Base-by-base conservation (phyloP, 2,113 vertebrate species). In the Dendropsophus ebraccatus region DNA sequence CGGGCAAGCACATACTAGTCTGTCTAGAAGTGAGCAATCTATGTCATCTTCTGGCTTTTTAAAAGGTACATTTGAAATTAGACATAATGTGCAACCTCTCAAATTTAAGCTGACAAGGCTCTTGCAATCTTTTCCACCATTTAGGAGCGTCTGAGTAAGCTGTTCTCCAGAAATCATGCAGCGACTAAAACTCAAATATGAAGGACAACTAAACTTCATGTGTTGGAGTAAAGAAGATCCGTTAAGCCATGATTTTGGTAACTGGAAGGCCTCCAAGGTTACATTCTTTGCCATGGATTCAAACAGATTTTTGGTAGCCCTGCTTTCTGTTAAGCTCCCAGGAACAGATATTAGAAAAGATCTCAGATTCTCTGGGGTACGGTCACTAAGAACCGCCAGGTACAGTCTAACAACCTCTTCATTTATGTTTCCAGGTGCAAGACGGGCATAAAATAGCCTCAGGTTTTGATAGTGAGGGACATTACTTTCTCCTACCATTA, bases 401-500 rank as follows among this genome's bases (percentile, higher is more conserved):
- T 99, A 99, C 10, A 99, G 95, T 37, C 97, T 95, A 81, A 99
- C 95, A 89, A 99, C 93, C 52, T 97, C 97, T 92, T 99, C 97
- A 88, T 99, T 99, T 76, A 98, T 96, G 0, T 97, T 96, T 89
- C 97, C 98, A 0, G 98, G 98, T 0, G 97, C 98, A 90, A 99
- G 91, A 88, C 96, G 93, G 11, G 97, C 98, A 0, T 96, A 97
- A 92, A 99, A 99, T 89, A 98, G 92, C 0, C 95, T 95, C 81
- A 99, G 95, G 90, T 96, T 96, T 90, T 99, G 96, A 89, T 99
- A 99, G 90, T 97, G 98, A 0, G 98, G 98, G 69, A 99, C 96
- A 0, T 98, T 99, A 94, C 98, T 99, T 93, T 99, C 97, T 1
- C 97, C 96, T 69, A 99, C 96, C 96, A 99, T 97, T 21, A 99